A percentile compares a stretch with the other conserved stretches of the same genome.
Conservation (phyloP, 2,797 vertebrate genomes). For the Lepidocolaptes lacrymiger region DNA sequence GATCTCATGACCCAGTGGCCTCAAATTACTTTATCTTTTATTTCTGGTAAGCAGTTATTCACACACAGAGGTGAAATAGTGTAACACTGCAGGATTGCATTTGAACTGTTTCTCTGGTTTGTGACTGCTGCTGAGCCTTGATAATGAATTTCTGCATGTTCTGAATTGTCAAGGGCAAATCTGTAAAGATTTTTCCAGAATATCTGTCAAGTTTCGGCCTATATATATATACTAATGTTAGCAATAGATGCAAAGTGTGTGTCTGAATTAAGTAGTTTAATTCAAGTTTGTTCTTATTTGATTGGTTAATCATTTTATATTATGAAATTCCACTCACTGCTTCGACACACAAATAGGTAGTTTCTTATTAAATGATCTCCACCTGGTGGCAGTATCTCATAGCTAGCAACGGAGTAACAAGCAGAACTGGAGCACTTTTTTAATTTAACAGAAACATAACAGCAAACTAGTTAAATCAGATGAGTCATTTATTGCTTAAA, state of each 20-base stretch:
- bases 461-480: conserved; percentile 3
- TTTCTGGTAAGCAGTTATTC: neutral
- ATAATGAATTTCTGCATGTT: neutral
- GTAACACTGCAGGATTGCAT: rapidly evolving
- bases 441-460: neutral
- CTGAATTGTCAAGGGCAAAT: neutral
- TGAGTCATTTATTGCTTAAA: neutral
- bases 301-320: neutral
- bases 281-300: neutral
- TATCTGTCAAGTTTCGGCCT: neutral
- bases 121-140: neutral
- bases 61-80: rapidly evolving
- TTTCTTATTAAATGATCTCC: conserved; percentile 47
- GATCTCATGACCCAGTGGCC: neutral
- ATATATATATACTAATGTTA: neutral
- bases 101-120: neutral
- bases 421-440: neutral
- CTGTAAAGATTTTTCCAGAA: neutral
- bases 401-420: neutral
- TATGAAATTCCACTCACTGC: neutral
- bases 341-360: neutral
- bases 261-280: neutral
- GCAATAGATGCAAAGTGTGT: neutral
- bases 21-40: neutral
- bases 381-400: conserved; percentile 68